A percentile compares a stretch with the other conserved stretches of the same genome.
Evolutionary conservation across 1,140 invertebrate genomes (phyloP).

Genomic region (Coelopa frigida): DNA sequence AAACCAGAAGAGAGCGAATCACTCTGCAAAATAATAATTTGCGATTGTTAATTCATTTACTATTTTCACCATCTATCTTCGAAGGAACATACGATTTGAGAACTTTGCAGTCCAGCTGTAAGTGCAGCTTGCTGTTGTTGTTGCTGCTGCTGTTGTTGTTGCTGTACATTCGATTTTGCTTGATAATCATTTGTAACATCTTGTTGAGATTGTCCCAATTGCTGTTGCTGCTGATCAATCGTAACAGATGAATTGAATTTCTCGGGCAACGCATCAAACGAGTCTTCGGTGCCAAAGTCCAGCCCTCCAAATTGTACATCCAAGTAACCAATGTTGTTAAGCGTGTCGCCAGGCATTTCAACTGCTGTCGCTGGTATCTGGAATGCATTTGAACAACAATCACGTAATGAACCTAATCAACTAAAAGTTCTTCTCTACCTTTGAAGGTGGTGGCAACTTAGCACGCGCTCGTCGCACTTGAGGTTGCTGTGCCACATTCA

Average conservation of each 20-base stretch:
- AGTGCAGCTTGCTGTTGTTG: constrained; percentile 32
- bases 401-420: too few species aligned
- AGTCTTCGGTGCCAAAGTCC: constrained; percentile 66
- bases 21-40: constrained; percentile 17
- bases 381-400: too few species aligned
- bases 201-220: constrained; percentile 15
- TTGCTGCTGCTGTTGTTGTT: constrained; percentile 22
- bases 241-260: constrained; percentile 43
- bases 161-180: constrained; percentile 20
- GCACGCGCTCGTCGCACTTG: constrained; percentile 61
- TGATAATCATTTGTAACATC: constrained; percentile 39
- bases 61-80: background rate
- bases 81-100: constrained; percentile 38
- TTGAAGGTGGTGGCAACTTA: constrained; percentile 83
- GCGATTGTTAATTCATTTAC: background rate
- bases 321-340: constrained; percentile 64
- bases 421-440: constrained; percentile 37
- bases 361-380: constrained; percentile 85
- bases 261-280: constrained; percentile 50
- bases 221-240: constrained; percentile 30
- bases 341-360: constrained; percentile 87
- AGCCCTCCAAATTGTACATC: constrained; percentile 92
- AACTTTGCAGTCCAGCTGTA: constrained; percentile 33
- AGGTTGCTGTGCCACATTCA: constrained; percentile 48
- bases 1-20: constrained; percentile 32